Evolutionary conservation across 92 coral and sea anemone genomes (phyloP).

Genomic region (Palythoa caribaeorum): DNA sequence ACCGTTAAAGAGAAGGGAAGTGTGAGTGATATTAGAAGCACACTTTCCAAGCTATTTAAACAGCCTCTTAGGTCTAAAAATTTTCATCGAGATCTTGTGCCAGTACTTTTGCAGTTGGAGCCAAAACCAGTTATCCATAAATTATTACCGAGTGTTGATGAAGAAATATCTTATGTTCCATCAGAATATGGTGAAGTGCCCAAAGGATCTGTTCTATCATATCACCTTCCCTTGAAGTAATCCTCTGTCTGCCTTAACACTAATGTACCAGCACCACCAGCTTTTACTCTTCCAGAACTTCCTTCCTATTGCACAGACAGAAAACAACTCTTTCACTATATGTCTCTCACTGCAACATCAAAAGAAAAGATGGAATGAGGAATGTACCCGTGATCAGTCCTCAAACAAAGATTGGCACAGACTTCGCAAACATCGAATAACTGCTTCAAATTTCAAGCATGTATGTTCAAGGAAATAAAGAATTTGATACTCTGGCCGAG

Average conservation of each 20-base stretch:
- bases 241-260: not conserved
- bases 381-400: slow-evolving; percentile 54
- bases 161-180: too few relatives aligned
- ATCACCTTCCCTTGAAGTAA: slow-evolving; percentile 45
- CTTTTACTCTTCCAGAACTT: slow-evolving; percentile 40
- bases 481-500: slow-evolving; percentile 12
- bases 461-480: slow-evolving; percentile 17
- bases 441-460: slow-evolving; percentile 49
- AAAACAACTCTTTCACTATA: slow-evolving; percentile 28
- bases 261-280: slow-evolving; percentile 15
- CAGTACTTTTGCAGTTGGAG: too few relatives aligned
- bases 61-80: too few relatives aligned
- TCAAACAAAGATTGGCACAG: slow-evolving; percentile 52
- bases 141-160: too few relatives aligned
- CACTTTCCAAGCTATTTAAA: too few relatives aligned
- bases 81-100: too few relatives aligned
- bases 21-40: too few relatives aligned
- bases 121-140: too few relatives aligned
- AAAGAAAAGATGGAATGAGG: slow-evolving; percentile 34
- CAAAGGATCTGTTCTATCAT: slow-evolving; percentile 51
- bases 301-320: not conserved
- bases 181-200: not conserved
- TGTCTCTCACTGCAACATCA: not conserved
- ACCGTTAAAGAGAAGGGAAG: too few relatives aligned
- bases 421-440: slow-evolving; percentile 20